A percentile compares a stretch with the other conserved stretches of the same genome.
phyloP scores from a whole-genome alignment of 1,140 invertebrate genomes.

The Geopemphigus sp. region DNA sequence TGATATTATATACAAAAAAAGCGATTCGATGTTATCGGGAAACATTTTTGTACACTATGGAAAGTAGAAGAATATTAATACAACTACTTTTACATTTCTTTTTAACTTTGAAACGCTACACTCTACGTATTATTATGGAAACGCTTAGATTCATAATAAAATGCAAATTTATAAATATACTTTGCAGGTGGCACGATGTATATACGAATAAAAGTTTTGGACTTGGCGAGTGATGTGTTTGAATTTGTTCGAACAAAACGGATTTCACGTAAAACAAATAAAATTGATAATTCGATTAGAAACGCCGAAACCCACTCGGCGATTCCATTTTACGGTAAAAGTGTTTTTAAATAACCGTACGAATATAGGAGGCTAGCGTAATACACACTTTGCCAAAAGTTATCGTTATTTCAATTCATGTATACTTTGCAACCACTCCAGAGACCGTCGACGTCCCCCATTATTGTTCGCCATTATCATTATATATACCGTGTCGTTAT shows the following conservation, averaged over 20 bases:
- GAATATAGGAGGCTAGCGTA: too few species aligned
- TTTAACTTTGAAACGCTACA: too few species aligned
- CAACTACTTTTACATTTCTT: too few species aligned
- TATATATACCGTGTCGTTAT: too few species aligned
- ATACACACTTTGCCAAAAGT: neutral
- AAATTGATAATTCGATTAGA: constrained; percentile 35
- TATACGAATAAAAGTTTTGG: constrained; percentile 7
- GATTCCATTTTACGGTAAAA: constrained; percentile 13
- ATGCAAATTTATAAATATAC: constrained; percentile 14
- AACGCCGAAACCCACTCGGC: neutral
- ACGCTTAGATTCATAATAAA: neutral
- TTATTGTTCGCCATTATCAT: too few species aligned
- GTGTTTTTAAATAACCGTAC: constrained; percentile 11
- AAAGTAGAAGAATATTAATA: too few species aligned
- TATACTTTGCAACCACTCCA: neutral
- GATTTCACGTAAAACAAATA: constrained; percentile 26
- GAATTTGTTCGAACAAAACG: neutral
- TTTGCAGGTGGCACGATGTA: neutral
- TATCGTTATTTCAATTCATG: constrained; percentile 1
- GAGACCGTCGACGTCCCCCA: neutral
- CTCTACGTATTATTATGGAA: neutral
- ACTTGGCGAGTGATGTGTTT: neutral
- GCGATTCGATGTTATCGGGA: too few species aligned
- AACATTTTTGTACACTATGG: too few species aligned
- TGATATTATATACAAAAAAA: too few species aligned